phyloP scores from a whole-genome alignment of 1,140 invertebrate species.

The Atopsyche davidsoni region DNA sequence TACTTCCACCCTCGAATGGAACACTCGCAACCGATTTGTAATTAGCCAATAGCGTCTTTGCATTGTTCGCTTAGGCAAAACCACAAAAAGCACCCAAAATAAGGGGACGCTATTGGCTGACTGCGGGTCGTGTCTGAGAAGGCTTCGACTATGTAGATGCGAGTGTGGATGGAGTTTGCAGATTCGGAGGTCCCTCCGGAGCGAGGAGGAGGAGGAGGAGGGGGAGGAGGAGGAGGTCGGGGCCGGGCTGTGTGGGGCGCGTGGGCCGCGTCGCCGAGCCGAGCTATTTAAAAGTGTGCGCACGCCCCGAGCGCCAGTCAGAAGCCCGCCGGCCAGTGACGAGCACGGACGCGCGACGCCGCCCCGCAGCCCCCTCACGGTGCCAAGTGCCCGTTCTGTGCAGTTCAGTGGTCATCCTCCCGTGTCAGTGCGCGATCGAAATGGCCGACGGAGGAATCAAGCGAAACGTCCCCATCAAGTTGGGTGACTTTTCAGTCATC shows the following conservation, averaged over 20 bases:
- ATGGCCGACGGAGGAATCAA: conserved; percentile 75
- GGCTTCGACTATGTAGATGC: too few species aligned
- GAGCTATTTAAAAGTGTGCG: conserved; percentile 52
- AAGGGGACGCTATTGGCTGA: too few species aligned
- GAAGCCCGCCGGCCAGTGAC: conserved; percentile 37
- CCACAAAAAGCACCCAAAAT: too few species aligned
- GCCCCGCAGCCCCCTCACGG: conserved; percentile 38
- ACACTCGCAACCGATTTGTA: too few species aligned
- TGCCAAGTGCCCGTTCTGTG: conserved; percentile 22
- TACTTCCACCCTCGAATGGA: too few species aligned
- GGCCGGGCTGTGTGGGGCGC: conserved; percentile 37
- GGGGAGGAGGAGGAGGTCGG: conserved; percentile 41
- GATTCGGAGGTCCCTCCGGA: too few species aligned
- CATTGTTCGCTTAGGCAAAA: too few species aligned
- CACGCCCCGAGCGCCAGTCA: conserved; percentile 46
- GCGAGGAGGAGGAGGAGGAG: too few species aligned
- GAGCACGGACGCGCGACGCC: conserved; percentile 40
- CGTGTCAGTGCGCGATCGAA: conserved; percentile 33
- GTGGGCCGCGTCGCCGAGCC: background rate
- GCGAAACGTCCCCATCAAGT: conserved; percentile 87
- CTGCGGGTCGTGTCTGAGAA: too few species aligned
- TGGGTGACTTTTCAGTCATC: conserved; percentile 91
- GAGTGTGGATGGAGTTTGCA: too few species aligned
- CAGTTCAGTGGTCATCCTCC: too few species aligned
- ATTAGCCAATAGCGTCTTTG: too few species aligned